Conservation (phyloP, 2,797 vertebrate species). For the Sebastes oblongus region DNA sequence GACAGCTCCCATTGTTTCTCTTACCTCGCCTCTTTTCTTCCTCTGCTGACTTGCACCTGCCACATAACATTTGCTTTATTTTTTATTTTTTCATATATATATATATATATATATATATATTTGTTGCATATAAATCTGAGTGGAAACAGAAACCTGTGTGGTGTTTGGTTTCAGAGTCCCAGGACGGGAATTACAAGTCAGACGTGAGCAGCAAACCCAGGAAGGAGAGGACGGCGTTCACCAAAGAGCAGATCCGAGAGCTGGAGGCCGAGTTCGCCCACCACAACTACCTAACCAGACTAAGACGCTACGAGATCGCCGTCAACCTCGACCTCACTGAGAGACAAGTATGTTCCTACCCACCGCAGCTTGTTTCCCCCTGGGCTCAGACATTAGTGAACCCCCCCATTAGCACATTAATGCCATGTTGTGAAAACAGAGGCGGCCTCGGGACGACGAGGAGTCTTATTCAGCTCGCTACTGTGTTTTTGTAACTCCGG, state of each 20-base stretch:
- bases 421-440: constrained; percentile 71
- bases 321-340: constrained; percentile 99
- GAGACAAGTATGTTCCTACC: constrained; percentile 90
- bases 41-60: constrained; percentile 68
- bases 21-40: constrained; percentile 41
- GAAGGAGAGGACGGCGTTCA: constrained; percentile 99
- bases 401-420: constrained; percentile 51
- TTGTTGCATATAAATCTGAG: constrained; percentile 65
- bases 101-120: not conserved
- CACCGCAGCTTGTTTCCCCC: constrained; percentile 18
- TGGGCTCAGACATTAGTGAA: constrained; percentile 25
- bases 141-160: constrained; percentile 65
- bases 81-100: constrained; percentile 24
- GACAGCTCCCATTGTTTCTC: constrained; percentile 73
- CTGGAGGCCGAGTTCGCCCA: constrained; percentile 99
- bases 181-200: constrained; percentile 97
- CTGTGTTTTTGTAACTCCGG: constrained; percentile 63
- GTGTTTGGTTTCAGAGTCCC: constrained; percentile 90
- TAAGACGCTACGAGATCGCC: constrained; percentile 98
- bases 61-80: constrained; percentile 49
- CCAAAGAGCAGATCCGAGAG: constrained; percentile 99
- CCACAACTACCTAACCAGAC: constrained; percentile 98
- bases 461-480: constrained; percentile 56
- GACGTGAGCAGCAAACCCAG: constrained; percentile 98
- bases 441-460: constrained; percentile 25